These are phyloP conservation scores for Eupithecia inturbata DNA, from an alignment of 2,888 invertebrate species.

Conservation along the genomic window DNA sequence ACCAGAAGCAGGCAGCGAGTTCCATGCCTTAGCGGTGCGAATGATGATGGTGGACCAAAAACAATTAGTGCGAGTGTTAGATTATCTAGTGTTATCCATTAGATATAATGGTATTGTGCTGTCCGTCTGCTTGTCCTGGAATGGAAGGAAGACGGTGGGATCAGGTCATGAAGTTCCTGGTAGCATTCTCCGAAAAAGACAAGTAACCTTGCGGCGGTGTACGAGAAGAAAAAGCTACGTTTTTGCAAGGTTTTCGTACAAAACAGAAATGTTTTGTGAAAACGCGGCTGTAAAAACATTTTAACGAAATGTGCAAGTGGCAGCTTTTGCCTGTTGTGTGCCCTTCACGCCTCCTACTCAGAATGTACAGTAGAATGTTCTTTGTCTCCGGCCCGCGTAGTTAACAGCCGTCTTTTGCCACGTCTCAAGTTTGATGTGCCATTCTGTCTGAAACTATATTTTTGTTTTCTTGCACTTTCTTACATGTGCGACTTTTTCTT, in stretches of 20 bases:
- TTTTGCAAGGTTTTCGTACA: background rate
- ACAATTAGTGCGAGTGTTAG: no score
- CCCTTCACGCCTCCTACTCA: background rate
- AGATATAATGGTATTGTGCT: no score
- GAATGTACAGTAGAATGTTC: background rate
- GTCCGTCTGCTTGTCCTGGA: no score
- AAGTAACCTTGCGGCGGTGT: no score
- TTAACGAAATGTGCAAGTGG: slow-evolving; percentile 1
- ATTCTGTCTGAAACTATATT: background rate
- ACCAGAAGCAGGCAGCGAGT: no score
- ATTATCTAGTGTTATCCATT: no score
- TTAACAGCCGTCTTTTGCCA: background rate
- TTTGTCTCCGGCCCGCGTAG: background rate
- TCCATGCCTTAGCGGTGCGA: no score
- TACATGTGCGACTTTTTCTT: background rate
- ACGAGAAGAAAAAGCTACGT: background rate
- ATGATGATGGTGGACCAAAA: no score
- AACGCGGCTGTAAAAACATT: background rate
- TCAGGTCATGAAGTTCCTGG: no score
- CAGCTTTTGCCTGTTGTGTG: background rate
- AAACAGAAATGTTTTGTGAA: background rate
- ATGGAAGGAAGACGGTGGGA: no score
- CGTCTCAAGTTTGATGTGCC: background rate
- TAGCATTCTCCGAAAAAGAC: no score
- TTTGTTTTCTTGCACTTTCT: slow-evolving; percentile 1